Evolutionary conservation across 1,140 invertebrate species (phyloP), one percentile per base, ranked within the genome.

Genomic region (Mizuhopecten yessoensis): DNA sequence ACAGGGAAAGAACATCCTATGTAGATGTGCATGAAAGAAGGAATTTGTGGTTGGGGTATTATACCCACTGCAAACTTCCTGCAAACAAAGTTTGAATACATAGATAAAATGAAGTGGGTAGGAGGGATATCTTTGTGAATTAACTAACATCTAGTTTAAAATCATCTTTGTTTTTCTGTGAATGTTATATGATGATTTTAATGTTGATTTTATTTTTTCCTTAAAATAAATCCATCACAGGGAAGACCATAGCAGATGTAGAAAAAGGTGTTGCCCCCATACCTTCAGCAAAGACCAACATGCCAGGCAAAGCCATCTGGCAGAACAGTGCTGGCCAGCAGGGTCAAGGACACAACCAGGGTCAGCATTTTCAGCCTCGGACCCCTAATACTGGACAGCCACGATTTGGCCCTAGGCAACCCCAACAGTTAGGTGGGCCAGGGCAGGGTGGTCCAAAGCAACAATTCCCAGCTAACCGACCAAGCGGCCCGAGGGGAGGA

Each of bases 341-440:
- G 17, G 42, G 42, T 45, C 42, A 75, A 75, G 57, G 57, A 29
- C 57, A 75, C n/a, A 75, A 75, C 57, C 57, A 75, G 57, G n/a
- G 57, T 29, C 57, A n/a, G 57, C 23, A 75, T 75, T 75, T 75
- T 75, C 57, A 75, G 57, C 57, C n/a, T 3, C 57, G 57, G 57
- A n/a, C 57, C 57, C 57, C 57, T 75, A 75, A 75, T 75, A 75
- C 17, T 23, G 57, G 57, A 75, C 57, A 75, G 57, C 57, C 57
- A 17, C 9, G 57, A 75, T 75, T 75, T 75, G 57, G 57, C 57
- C 57, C 57, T 5, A n/a, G 57, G 57, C 57, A 75, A 29, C 29
- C 57, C 57, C 57, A 75, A 75, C 57, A 75, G 57, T 75, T 75
- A 75, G 57, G 57, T 75, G 57, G 57, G 57, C 57, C 57, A 75